A percentile compares a stretch with the other conserved stretches of the same genome.
These are phyloP conservation scores for Procambarus virginalis DNA, from an alignment of 1,140 invertebrate genomes.

Conservation along the genomic window DNA sequence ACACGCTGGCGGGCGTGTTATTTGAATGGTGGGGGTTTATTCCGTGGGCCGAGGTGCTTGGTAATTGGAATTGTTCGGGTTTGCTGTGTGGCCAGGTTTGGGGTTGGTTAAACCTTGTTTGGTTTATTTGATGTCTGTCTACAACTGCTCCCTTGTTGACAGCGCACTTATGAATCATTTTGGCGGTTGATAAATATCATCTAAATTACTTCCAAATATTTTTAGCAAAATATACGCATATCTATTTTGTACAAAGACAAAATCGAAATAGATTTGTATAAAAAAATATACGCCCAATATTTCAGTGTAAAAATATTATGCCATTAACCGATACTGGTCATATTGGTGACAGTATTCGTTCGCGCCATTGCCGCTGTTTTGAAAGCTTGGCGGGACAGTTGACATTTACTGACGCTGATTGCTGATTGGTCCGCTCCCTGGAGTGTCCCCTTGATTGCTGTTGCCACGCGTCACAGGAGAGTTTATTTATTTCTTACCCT, in stretches of 20 bases:
- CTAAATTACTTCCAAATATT: too few relatives aligned
- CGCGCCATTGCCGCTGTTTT: slow-evolving; percentile 58
- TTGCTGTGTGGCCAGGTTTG: too few relatives aligned
- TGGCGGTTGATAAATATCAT: background rate
- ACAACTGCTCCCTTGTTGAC: too few relatives aligned
- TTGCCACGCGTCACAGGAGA: slow-evolving; percentile 17
- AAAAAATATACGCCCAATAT: background rate
- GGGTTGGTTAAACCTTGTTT: too few relatives aligned
- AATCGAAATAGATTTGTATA: background rate
- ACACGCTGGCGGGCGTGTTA: too few relatives aligned
- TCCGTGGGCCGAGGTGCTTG: too few relatives aligned
- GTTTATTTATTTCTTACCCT: background rate
- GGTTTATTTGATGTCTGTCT: too few relatives aligned
- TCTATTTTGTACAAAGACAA: background rate
- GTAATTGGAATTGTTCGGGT: too few relatives aligned
- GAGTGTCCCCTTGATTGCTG: slow-evolving; percentile 44
- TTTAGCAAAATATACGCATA: background rate
- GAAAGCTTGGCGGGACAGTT: slow-evolving; percentile 56
- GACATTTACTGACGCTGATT: slow-evolving; percentile 64
- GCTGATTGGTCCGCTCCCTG: slow-evolving; percentile 61
- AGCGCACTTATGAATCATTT: too few relatives aligned
- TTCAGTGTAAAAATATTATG: slow-evolving; percentile 13
- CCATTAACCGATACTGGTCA: slow-evolving; percentile 26
- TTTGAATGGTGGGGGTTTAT: too few relatives aligned
- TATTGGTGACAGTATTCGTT: slow-evolving; percentile 62